These are phyloP conservation scores for Agelastica alni DNA, from an alignment of 2,888 invertebrate species.

Conservation along the genomic window DNA sequence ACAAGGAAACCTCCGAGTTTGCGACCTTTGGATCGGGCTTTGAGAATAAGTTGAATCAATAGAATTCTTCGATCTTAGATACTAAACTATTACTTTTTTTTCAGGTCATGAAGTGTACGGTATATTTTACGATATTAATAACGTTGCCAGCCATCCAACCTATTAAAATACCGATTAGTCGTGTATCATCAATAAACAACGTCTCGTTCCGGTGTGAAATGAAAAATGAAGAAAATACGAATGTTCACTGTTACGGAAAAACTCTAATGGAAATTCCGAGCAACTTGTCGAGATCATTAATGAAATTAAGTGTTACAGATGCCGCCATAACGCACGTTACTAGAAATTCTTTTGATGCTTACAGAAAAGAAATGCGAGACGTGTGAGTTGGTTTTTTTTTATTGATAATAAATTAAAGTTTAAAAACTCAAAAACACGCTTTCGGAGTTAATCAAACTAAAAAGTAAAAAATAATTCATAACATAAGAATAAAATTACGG, in stretches of 20 bases:
- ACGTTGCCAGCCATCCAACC: background rate
- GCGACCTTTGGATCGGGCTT: no score
- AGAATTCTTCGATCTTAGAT: no score
- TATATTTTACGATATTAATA: background rate
- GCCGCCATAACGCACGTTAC: slow-evolving; percentile 47
- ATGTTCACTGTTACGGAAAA: slow-evolving; percentile 48
- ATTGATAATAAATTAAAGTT: no score
- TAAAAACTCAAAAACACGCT: no score
- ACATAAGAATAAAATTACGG: no score
- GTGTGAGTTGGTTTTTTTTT: slow-evolving; percentile 47
- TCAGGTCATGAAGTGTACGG: slow-evolving; percentile 7
- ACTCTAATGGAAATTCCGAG: slow-evolving; percentile 46
- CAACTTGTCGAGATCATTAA: slow-evolving; percentile 45
- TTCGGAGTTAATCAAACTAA: no score
- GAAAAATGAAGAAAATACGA: slow-evolving; percentile 34
- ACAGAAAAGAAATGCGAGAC: slow-evolving; percentile 50
- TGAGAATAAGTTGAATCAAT: no score
- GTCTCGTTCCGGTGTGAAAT: slow-evolving; percentile 27
- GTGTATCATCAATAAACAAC: background rate
- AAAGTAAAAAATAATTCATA: no score
- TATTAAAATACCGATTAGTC: background rate
- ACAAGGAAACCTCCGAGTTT: no score
- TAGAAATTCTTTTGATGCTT: slow-evolving; percentile 48
- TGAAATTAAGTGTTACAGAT: slow-evolving; percentile 51
- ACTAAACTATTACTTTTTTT: no score